A percentile compares a stretch with the other conserved stretches of the same genome.
Conservation (phyloP, 2,888 invertebrate species). For the Synergus laeviventris region DNA sequence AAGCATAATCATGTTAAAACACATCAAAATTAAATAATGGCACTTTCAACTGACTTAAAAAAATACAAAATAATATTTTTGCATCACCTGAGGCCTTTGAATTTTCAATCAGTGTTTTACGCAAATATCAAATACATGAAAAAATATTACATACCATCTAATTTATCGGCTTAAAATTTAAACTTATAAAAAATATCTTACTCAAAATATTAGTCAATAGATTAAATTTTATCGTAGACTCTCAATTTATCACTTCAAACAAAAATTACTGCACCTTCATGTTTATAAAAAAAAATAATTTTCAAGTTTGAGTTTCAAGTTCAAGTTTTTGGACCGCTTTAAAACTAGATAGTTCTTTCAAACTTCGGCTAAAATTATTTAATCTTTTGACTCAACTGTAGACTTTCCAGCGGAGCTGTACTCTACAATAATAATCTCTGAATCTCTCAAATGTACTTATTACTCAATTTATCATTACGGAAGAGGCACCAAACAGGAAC, state of each 20-base stretch:
- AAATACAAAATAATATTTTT: not conserved
- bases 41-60: not conserved
- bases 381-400: not conserved
- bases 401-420: not conserved
- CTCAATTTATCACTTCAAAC: not conserved
- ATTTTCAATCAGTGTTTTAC: not conserved
- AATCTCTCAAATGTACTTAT: not conserved
- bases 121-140: not conserved
- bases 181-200: not conserved
- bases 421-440: not conserved
- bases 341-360: not conserved
- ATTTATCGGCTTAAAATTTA: not conserved
- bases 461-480: not conserved
- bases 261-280: no score
- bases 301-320: no score
- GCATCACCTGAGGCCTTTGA: not conserved
- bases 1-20: not conserved
- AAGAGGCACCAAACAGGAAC: not conserved
- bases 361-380: not conserved
- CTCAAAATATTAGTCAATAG: not conserved
- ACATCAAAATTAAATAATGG: not conserved
- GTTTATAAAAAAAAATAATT: no score
- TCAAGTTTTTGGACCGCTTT: no score
- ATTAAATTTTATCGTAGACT: not conserved
- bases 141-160: not conserved